Evolutionary conservation across 2,888 invertebrate genomes (phyloP).

Genomic region (Clusia tigrina): DNA sequence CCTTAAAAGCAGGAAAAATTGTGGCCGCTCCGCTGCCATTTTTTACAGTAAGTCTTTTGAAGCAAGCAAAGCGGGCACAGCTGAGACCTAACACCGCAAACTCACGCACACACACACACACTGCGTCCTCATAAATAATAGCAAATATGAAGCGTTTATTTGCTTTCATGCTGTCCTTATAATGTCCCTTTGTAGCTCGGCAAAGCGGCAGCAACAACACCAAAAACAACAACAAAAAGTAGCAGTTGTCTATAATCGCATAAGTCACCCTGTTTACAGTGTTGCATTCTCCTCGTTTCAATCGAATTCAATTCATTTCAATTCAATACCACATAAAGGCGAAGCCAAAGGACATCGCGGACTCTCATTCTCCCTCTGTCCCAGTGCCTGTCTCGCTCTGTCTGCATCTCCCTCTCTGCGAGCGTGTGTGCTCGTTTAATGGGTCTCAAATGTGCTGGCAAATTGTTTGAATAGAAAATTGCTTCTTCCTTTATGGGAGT

Average conservation of each 20-base stretch:
- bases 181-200: constrained; percentile 43
- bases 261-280: constrained; percentile 58
- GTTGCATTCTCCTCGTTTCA: constrained; percentile 48
- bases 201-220: constrained; percentile 1
- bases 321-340: too few species aligned
- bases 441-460: constrained; percentile 23
- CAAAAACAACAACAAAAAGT: constrained; percentile 1
- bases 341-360: too few species aligned
- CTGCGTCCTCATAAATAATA: constrained; percentile 48
- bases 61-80: background rate
- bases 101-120: background rate
- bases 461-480: constrained; percentile 16
- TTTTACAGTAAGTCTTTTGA: background rate
- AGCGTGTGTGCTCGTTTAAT: constrained; percentile 31
- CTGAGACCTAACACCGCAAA: background rate
- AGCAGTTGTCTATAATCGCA: constrained; percentile 60
- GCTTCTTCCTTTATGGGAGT: constrained; percentile 22
- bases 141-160: constrained; percentile 57
- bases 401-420: background rate
- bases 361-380: too few species aligned
- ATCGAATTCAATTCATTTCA: background rate
- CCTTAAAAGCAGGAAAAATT: constrained; percentile 44
- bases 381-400: too few species aligned
- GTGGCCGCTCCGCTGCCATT: constrained; percentile 43
- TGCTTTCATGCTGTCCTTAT: constrained; percentile 33